Evolutionary conservation across 2,797 vertebrate genomes (phyloP), one percentile per base, ranked within the genome.

Genomic region (Gadopsis marmoratus): DNA sequence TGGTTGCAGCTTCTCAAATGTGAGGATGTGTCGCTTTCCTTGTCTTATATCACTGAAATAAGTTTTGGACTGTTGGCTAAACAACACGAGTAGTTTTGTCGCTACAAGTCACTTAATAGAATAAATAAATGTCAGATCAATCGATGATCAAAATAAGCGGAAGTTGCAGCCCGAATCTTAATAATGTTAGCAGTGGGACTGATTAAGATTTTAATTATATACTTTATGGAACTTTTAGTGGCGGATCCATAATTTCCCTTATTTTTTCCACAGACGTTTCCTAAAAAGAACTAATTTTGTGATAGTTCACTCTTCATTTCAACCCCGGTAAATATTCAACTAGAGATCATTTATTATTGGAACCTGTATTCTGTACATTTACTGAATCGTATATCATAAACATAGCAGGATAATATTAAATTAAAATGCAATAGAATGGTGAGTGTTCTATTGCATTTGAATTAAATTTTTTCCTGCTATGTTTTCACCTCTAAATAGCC

Each of bases 401-500:
- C n/a, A n/a, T n/a, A n/a, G n/a, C n/a, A n/a, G n/a, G n/a, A n/a
- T n/a, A n/a, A n/a, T n/a, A n/a, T n/a, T n/a, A n/a, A n/a, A n/a
- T n/a, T n/a, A n/a, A n/a, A n/a, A n/a, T n/a, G n/a, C n/a, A n/a
- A n/a, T n/a, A n/a, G n/a, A n/a, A n/a, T n/a, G n/a, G n/a, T n/a
- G n/a, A n/a, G n/a, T n/a, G n/a, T 6, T 60, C 21, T 53, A 5
- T 16, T 60, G 3, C 35, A 43, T 51, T 50, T 19, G 9, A 33
- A 58, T 74, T 63, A 2, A 7, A 37, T 39, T 26, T 64, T 53
- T 79, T 39, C 23, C 10, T 3, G 4, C 4, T 0, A 47, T 66
- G 63, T 76, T 81, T 76, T 61, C 6, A 54, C 58, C 66, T 61
- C 13, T 76, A 39, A 76, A 62, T 8, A 56, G 21, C n/a, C 17